Conservation (phyloP, 2,888 invertebrate genomes). For the Endotricha flammealis region DNA sequence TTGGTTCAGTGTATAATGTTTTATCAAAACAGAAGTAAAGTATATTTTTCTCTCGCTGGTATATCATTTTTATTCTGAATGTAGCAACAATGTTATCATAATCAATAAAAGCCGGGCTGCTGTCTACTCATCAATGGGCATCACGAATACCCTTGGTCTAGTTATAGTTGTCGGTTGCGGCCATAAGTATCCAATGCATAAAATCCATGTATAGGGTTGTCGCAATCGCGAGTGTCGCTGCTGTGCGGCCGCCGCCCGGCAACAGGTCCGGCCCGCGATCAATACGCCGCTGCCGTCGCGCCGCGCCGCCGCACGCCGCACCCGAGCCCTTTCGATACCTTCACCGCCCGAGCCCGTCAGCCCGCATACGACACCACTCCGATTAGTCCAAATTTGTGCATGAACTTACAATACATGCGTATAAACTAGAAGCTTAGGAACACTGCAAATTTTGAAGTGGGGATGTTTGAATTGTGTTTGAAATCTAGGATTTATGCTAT, state of each 20-base stretch:
- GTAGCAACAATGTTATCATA: constrained; percentile 1
- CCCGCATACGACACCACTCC: constrained; percentile 30
- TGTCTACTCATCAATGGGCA: constrained; percentile 5
- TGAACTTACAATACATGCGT: too few relatives aligned
- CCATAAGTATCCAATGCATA: constrained; percentile 35
- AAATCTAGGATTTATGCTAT: too few relatives aligned
- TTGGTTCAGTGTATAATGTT: background rate
- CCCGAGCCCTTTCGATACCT: constrained; percentile 47
- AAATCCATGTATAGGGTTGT: constrained; percentile 36
- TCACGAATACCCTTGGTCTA: constrained; percentile 20
- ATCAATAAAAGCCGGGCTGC: constrained; percentile 4
- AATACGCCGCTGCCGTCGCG: constrained; percentile 60
- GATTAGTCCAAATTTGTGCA: too few relatives aligned
- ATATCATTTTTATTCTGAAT: constrained; percentile 9
- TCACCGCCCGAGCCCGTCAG: constrained; percentile 25
- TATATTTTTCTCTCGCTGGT: too few relatives aligned
- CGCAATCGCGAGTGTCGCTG: constrained; percentile 24
- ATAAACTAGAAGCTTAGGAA: too few relatives aligned
- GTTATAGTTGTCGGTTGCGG: constrained; percentile 27
- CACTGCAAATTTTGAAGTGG: too few relatives aligned
- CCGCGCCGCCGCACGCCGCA: constrained; percentile 34
- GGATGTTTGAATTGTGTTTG: too few relatives aligned
- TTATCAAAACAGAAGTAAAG: too few relatives aligned
- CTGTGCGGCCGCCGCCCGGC: constrained; percentile 56
- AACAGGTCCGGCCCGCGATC: constrained; percentile 71